phyloP scores from a whole-genome alignment of 2,797 vertebrate genomes.

The Pseudomugil gertrudae region DNA sequence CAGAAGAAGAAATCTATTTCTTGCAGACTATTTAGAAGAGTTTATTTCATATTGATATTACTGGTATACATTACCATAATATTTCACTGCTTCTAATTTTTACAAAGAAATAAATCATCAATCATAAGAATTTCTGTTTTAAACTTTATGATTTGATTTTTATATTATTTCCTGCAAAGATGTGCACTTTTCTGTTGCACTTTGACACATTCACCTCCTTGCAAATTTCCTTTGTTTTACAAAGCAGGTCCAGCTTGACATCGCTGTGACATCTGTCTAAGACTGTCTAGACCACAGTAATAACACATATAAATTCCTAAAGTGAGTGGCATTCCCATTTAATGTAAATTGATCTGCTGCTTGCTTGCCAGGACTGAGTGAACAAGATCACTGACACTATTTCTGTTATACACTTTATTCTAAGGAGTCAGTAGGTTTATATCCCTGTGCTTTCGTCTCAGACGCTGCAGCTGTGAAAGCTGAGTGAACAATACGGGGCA shows the following conservation, averaged over 20 bases:
- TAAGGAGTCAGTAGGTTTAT: conserved; percentile 37
- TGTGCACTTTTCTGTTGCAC: conserved; percentile 19
- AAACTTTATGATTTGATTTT: conserved; percentile 4
- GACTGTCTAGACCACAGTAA: conserved; percentile 76
- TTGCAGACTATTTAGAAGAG: not conserved
- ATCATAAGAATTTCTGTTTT: conserved; percentile 8
- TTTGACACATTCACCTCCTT: conserved; percentile 41
- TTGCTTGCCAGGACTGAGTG: conserved; percentile 53
- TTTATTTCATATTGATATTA: not conserved
- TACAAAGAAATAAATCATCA: conserved; percentile 12
- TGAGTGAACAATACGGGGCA: not conserved
- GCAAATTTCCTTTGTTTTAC: conserved; percentile 43
- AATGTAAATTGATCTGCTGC: conserved; percentile 71
- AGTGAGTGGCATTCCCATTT: conserved; percentile 77
- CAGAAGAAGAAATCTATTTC: conserved; percentile 8
- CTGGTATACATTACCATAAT: conserved; percentile 1
- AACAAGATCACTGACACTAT: conserved; percentile 65
- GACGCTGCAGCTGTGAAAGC: conserved; percentile 28
- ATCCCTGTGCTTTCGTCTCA: conserved; percentile 24
- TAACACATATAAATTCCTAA: conserved; percentile 74
- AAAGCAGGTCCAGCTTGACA: conserved; percentile 62
- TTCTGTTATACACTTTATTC: conserved; percentile 55
- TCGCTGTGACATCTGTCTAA: conserved; percentile 67
- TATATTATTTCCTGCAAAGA: conserved; percentile 19
- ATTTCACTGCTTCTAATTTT: too few species aligned